Base-by-base conservation (phyloP, 2,888 invertebrate species). In the Chloromyia formosa region DNA sequence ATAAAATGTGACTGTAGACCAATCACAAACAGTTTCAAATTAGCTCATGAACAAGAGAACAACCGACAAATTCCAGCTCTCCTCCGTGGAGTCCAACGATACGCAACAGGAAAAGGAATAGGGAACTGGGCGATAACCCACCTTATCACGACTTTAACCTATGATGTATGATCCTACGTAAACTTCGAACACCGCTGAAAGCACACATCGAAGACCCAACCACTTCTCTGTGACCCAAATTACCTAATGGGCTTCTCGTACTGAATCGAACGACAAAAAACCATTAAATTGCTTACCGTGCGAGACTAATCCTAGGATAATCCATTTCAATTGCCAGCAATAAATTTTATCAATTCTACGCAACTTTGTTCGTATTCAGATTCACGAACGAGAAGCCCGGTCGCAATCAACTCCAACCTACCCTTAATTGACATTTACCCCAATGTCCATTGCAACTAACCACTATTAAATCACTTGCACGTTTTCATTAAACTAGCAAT, bases 261-360 rank as follows among this genome's bases (percentile, higher is more conserved):
- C 18, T 71, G 9, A 71, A 56, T 20, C 20, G 40, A 40, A 71
- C 27, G 35, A 40, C 56, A 58, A 71, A 56, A 20, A 40, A 40
- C 71, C 56, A 71, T 71, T 71, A 71, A 71, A 71, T 56, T 56
- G 71, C 54, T 42, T 16, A 71, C 71, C 71, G 71, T 71, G 71
- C 56, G 45, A 42, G 35, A 40, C 22, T 58, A 53, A 58, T 71
- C 58, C 58, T 16, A 58, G 71, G n/a, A 71, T 71, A 71, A 71
- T 71, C 71, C 71, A 23, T 71, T 71, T 56, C 58, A 58, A 71
- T 71, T 58, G 71, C 54, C 71, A 18, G 35, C 58, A 23, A 71
- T 56, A 35, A 35, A 71, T 20, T 71, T 71, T 40, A 42, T 56
- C 56, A 18, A 71, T 58, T 14, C 9, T 71, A 49, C 53, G 53